These are phyloP conservation scores for Scaptomyza hsui DNA, from an alignment of 1,140 invertebrate species.

Conservation along the genomic window DNA sequence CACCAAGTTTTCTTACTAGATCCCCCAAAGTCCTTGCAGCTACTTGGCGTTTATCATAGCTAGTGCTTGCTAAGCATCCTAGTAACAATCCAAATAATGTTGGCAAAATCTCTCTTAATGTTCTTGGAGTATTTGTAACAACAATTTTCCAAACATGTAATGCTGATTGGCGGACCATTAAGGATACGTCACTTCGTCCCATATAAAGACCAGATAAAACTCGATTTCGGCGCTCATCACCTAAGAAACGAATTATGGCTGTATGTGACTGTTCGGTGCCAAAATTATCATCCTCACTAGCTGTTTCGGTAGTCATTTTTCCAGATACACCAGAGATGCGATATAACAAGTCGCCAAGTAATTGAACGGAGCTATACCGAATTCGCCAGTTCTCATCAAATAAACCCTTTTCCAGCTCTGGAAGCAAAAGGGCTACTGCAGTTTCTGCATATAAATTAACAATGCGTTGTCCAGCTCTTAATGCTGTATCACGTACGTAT, in stretches of 20 bases:
- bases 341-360: conserved; percentile 98
- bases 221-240: conserved; percentile 94
- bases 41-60: conserved; percentile 97
- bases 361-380: conserved; percentile 96
- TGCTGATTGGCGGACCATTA: conserved; percentile 98
- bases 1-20: conserved; percentile 98
- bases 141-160: conserved; percentile 99
- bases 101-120: conserved; percentile 97
- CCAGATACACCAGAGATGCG: conserved; percentile 98
- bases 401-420: conserved; percentile 96
- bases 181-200: conserved; percentile 97
- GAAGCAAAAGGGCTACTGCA: conserved; percentile 96
- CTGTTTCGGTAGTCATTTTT: conserved; percentile 99
- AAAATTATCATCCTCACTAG: conserved; percentile 99
- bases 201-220: conserved; percentile 98
- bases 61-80: conserved; percentile 96
- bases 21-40: conserved; percentile 98
- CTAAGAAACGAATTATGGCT: conserved; percentile 94
- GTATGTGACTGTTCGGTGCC: conserved; percentile 98
- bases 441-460: conserved; percentile 98
- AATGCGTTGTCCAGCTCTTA: conserved; percentile 98
- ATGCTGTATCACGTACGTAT: conserved; percentile 98
- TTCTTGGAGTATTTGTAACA: conserved; percentile 97
- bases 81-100: conserved; percentile 96
- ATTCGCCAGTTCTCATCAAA: conserved; percentile 99